Base-by-base conservation (phyloP, 92 coral and sea anemone species). In the Plumapathes pennacea region DNA sequence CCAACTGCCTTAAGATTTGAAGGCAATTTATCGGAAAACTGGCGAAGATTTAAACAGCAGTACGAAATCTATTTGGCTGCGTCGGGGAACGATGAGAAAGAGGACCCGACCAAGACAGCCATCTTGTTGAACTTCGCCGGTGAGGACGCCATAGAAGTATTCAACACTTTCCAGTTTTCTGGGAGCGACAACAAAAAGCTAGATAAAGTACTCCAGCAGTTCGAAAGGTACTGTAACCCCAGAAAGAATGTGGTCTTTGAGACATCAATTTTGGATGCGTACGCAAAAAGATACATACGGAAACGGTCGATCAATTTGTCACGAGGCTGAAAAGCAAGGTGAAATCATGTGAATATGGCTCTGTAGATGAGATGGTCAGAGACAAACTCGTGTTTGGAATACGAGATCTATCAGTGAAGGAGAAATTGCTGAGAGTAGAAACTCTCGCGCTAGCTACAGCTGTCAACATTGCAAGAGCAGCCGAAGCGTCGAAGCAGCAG, bases 21-120 rank as follows among this genome's bases (percentile, higher is more conserved):
- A n/a, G 77, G 69, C 18, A 50, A 57, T 14, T 54, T 20, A 22
- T 57, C 67, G 13, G 77, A 76, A 52, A 67, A 46, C 25, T 76
- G 71, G 70, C 49, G 77, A 47, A 25, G 77, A 25, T 76, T 76
- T 33, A 76, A 68, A 24, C 83, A 68, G 41, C 54, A 67, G 37
- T 76, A 39, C 22, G 61, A 68, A 4, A 68, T 76, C 23, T 76
- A 76, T 45, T 20, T 38, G 32, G 38, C 62, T 25, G 78, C 69
- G 27, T 75, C 60, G 32, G 77, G 37, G 11, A 69, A 69, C 44
- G 46, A 57, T 56, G 36, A 69, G 67, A 69, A 57, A 69, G 57
- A 42, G 6, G 69, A 56, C 12, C 0, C 7, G 61, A 29, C 46
- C 51, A 55, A 40, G 68, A 69, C 57, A 38, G 77, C 77, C 34